phyloP scores from a whole-genome alignment of 2,888 invertebrate genomes.

The Platypus cylindrus region DNA sequence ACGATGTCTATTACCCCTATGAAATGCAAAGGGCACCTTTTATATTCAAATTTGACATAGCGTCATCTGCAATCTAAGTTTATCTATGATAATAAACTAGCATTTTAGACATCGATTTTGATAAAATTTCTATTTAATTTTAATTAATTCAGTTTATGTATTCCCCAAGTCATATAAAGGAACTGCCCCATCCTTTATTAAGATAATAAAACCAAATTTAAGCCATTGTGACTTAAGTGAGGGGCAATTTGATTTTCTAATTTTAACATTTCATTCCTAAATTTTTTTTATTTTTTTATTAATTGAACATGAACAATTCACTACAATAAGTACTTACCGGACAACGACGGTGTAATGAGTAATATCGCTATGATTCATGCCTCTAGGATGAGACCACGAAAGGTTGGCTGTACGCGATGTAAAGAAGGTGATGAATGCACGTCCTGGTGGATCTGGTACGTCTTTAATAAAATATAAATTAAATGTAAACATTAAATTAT shows the following conservation, averaged over 20 bases:
- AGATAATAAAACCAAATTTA: no score
- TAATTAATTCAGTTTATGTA: no score
- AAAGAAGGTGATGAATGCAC: constrained; percentile 58
- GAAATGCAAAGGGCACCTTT: constrained; percentile 15
- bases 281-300: no score
- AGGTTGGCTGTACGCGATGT: constrained; percentile 60
- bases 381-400: constrained; percentile 60
- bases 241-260: no score
- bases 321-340: constrained; percentile 46
- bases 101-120: no score
- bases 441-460: constrained; percentile 58
- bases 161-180: no score
- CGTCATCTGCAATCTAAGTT: constrained; percentile 13
- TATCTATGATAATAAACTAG: no score
- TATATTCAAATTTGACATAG: constrained; percentile 16
- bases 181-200: no score
- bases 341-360: constrained; percentile 60
- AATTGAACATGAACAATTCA: neutral
- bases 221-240: no score
- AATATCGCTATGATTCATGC: constrained; percentile 55
- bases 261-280: no score
- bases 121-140: no score
- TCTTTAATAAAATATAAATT: no score
- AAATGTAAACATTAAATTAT: neutral
- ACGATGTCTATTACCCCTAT: constrained; percentile 14